These are phyloP conservation scores for Flexamia atlantica DNA, from an alignment of 2,888 invertebrate species.

Conservation along the genomic window DNA sequence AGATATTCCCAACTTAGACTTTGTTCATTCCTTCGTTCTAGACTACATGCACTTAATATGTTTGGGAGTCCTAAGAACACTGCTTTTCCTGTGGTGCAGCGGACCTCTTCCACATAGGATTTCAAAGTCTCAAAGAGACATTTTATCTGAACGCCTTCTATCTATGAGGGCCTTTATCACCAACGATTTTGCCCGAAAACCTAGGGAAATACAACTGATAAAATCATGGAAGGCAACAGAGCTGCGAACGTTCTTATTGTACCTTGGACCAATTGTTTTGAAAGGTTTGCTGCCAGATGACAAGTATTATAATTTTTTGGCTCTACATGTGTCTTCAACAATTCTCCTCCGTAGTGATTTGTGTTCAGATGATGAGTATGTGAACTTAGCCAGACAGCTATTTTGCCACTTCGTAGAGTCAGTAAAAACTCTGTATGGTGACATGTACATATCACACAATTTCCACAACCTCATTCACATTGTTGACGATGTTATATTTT, in stretches of 20 bases:
- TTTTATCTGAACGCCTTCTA: not conserved
- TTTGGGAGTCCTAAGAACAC: conserved; percentile 63
- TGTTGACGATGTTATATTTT: conserved; percentile 67
- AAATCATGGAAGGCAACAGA: conserved; percentile 60
- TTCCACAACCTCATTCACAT: conserved; percentile 70
- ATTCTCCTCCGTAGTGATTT: conserved; percentile 67
- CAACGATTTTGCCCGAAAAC: not conserved
- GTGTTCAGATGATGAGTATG: conserved; percentile 51
- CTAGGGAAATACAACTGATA: not conserved
- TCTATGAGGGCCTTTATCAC: not conserved
- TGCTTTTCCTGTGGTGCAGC: conserved; percentile 64
- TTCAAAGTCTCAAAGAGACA: not conserved
- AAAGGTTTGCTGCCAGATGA: conserved; percentile 63
- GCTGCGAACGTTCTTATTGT: too few relatives aligned
- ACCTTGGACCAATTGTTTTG: conserved; percentile 67
- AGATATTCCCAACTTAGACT: conserved; percentile 57
- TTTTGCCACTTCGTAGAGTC: not conserved
- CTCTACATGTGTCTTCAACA: conserved; percentile 66
- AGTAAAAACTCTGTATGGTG: conserved; percentile 68
- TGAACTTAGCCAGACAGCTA: not conserved
- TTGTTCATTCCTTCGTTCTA: conserved; percentile 55
- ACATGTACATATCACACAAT: conserved; percentile 68
- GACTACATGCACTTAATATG: conserved; percentile 66
- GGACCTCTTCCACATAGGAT: conserved; percentile 60
- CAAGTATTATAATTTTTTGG: conserved; percentile 68